A percentile compares a stretch with the other conserved stretches of the same genome.
These are phyloP conservation scores for Stenopsyche tienmushanensis DNA, from an alignment of 1,140 invertebrate species.

Conservation along the genomic window DNA sequence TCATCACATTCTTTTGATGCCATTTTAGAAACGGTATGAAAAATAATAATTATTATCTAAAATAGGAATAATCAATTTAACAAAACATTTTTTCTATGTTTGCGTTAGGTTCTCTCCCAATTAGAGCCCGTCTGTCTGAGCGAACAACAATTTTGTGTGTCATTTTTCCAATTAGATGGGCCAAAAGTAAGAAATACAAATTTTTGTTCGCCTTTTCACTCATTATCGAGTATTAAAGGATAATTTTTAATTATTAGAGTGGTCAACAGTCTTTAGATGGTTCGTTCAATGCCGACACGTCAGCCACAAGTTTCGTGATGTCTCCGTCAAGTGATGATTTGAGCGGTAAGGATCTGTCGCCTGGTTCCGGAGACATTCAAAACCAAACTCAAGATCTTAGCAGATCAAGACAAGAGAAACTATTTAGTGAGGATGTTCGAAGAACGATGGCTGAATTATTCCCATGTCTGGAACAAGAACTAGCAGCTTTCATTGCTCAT, in stretches of 20 bases:
- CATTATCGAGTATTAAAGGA: background rate
- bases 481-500: conserved; percentile 80
- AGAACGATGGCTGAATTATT: conserved; percentile 88
- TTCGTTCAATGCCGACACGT: conserved; percentile 37
- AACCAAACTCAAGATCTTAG: conserved; percentile 43
- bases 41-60: background rate
- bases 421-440: conserved; percentile 76
- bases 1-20: conserved; percentile 48
- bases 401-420: conserved; percentile 64
- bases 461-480: conserved; percentile 79
- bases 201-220: background rate
- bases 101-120: conserved; percentile 76
- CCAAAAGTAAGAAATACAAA: conserved; percentile 33
- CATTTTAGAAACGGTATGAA: conserved; percentile 47
- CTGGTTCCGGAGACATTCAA: conserved; percentile 44
- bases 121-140: conserved; percentile 89
- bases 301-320: conserved; percentile 31
- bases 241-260: conserved; percentile 20
- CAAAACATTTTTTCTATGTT: conserved; percentile 23
- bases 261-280: conserved; percentile 40
- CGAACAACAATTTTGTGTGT: conserved; percentile 94
- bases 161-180: conserved; percentile 86
- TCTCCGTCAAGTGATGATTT: conserved; percentile 40
- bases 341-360: conserved; percentile 36
- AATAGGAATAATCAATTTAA: background rate